These are phyloP conservation scores for Trematocara variabile DNA, from an alignment of 2,113 vertebrate species.

Conservation along the genomic window DNA sequence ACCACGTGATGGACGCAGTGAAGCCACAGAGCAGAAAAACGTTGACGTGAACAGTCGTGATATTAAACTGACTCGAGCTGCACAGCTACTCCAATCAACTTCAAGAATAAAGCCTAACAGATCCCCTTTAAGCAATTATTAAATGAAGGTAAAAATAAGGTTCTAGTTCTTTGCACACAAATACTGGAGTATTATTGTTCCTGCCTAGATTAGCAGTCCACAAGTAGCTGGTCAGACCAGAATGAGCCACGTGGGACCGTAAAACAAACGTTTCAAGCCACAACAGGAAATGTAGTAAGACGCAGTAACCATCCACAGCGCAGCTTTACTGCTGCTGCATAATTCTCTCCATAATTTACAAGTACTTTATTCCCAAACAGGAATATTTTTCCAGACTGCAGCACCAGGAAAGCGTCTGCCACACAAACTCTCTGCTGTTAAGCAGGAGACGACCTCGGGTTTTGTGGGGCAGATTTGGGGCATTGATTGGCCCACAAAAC, in stretches of 20 bases:
- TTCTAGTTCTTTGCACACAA: neutral
- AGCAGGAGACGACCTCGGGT: neutral
- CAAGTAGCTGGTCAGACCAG: neutral
- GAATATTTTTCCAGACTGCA: neutral
- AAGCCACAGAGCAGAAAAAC: neutral
- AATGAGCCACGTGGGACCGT: neutral
- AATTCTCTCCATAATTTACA: neutral
- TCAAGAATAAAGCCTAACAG: neutral
- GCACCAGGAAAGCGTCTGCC: neutral
- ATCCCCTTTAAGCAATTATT: neutral
- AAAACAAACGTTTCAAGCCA: neutral
- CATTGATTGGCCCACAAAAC: neutral
- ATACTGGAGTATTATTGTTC: neutral
- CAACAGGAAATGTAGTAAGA: neutral
- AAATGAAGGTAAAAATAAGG: neutral
- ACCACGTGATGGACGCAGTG: fast-evolving
- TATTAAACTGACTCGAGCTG: neutral
- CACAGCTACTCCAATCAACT: neutral
- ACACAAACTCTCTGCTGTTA: neutral
- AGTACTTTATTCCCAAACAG: neutral
- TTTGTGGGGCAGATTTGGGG: neutral
- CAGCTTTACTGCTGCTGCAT: neutral
- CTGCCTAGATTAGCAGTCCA: neutral
- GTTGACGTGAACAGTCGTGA: neutral
- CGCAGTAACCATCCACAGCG: neutral